Conservation (phyloP, 2,888 invertebrate genomes). For the Latrodectus hesperus region DNA sequence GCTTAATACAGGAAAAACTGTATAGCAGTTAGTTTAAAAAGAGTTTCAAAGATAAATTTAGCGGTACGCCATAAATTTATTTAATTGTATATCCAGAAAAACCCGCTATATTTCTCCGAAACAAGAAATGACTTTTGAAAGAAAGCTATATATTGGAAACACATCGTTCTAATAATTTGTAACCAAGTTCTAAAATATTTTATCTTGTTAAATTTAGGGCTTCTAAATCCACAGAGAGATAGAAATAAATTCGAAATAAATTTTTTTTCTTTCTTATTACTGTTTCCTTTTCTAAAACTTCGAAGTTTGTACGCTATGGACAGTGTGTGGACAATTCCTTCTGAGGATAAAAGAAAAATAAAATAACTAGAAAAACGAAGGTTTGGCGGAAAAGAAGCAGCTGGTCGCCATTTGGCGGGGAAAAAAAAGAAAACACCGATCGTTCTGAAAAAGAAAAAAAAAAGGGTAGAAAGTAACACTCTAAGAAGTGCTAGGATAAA, state of each 20-base stretch:
- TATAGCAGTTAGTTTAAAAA: no score
- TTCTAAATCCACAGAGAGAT: slow-evolving; percentile 43
- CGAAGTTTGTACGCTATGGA: slow-evolving; percentile 22
- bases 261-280: slow-evolving; percentile 11
- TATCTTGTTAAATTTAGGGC: slow-evolving; percentile 46
- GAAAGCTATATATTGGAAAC: not conserved
- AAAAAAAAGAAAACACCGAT: slow-evolving; percentile 36
- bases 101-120: no score
- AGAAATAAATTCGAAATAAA: slow-evolving; percentile 44
- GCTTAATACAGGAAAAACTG: no score
- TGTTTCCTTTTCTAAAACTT: slow-evolving; percentile 25
- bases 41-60: no score
- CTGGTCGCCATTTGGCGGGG: slow-evolving; percentile 54
- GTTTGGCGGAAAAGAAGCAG: slow-evolving; percentile 62
- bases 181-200: slow-evolving; percentile 46
- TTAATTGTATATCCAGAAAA: no score
- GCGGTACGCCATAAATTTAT: no score
- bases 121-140: not conserved
- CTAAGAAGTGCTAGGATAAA: slow-evolving; percentile 10
- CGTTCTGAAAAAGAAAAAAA: slow-evolving; percentile 40
- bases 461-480: slow-evolving; percentile 7
- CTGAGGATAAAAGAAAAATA: slow-evolving; percentile 22
- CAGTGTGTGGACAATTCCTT: slow-evolving; percentile 45
- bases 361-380: slow-evolving; percentile 16
- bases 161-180: slow-evolving; percentile 13